Base-by-base conservation (phyloP, 2,113 vertebrate genomes). In the Colaptes auratus region DNA sequence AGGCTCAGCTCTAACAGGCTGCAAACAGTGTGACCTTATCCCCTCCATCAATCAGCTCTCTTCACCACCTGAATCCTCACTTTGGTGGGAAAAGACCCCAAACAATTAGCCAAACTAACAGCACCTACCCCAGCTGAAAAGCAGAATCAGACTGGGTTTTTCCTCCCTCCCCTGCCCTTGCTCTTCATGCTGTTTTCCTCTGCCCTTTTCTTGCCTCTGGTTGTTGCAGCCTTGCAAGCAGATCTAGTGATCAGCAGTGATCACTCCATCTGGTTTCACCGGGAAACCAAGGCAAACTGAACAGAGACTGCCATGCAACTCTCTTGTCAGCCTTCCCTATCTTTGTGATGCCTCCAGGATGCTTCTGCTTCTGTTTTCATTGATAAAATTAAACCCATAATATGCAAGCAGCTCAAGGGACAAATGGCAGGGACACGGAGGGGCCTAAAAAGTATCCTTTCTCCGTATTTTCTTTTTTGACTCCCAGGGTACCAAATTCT, bases 1-100 rank as follows among this genome's bases (percentile, higher is more conserved):
- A n/a, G n/a, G 83, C 89, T 93, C 78, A 20, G 7, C 59, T 93
- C 71, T 31, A 80, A 70, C 48, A 64, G 93, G 92, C 93, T 92
- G 88, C 74, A 42, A 80, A 65, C 65, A 23, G 59, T 13, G 39
- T 48, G 27, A 3, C 11, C 86, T 25, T 94, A 36, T 53, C 64
- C 33, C 86, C 65, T 36, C 88, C 67, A 1, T 3, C 2, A 80
- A 61, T 33, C 74, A 16, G 17, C 70, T 86, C 36, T 70, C 80
- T 63, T 52, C 11, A 33, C n/a, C 35, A 36, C 56, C 84, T 56
- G 53, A 92, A 74, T 75, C 88, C 79, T 89, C 14, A 36, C 94
- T 93, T 95, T 42, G 48, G 36, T 56, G 74, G 86, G 82, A 90
- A 61, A 50, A 35, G 10, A 21, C 36, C n/a, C n/a, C n/a, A 50